Evolutionary conservation across 2,797 vertebrate species (phyloP).

Genomic region (Oryzias dopingdopingensis): DNA sequence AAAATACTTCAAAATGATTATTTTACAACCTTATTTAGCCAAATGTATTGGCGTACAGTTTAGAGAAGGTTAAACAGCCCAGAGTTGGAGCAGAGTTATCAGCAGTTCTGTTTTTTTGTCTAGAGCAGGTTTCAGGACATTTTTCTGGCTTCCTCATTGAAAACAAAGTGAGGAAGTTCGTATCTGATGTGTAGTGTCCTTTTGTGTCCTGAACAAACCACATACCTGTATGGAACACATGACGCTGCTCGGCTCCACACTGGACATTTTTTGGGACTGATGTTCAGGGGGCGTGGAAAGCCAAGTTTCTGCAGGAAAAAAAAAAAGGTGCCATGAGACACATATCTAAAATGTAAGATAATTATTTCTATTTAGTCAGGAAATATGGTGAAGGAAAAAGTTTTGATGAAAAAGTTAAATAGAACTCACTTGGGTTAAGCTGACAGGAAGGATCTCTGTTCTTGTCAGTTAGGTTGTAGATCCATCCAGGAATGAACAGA

Average conservation of each 20-base stretch:
- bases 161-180: conserved; percentile 9
- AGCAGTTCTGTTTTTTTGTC: too few relatives aligned
- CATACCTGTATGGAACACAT: conserved; percentile 81
- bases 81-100: too few relatives aligned
- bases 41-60: too few relatives aligned
- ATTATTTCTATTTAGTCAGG: conserved; percentile 3
- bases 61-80: too few relatives aligned
- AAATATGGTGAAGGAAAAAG: neutral
- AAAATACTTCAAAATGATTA: too few relatives aligned
- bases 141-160: too few relatives aligned
- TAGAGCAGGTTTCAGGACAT: too few relatives aligned
- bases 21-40: too few relatives aligned
- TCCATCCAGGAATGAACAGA: conserved; percentile 64
- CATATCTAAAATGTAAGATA: neutral
- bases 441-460: conserved; percentile 37
- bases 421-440: conserved; percentile 64
- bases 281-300: conserved; percentile 48
- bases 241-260: conserved; percentile 38
- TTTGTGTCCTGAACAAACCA: neutral
- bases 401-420: too few relatives aligned
- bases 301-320: conserved; percentile 69
- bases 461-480: conserved; percentile 44
- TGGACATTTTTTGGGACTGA: conserved; percentile 46
- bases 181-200: neutral
- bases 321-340: conserved; percentile 1